Conservation (phyloP, 2,888 invertebrate species). For the Lepidochitona cinerea region DNA sequence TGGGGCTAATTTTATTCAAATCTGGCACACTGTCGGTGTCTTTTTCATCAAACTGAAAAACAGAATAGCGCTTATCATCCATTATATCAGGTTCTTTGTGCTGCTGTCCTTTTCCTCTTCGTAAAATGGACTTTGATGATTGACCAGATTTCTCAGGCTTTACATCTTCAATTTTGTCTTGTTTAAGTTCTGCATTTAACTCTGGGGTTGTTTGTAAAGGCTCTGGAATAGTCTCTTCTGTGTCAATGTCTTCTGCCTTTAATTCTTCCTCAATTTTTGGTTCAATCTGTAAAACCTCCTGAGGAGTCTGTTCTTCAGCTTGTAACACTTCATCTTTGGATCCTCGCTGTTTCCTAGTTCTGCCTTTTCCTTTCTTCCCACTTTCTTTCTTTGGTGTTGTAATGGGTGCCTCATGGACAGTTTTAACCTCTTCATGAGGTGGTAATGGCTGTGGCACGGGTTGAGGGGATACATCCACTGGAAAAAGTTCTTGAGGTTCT, state of each 20-base stretch:
- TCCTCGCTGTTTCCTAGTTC: background rate
- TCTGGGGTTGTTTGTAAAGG: background rate
- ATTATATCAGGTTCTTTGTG: conserved; percentile 13
- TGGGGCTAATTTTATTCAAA: background rate
- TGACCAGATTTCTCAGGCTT: conserved; percentile 19
- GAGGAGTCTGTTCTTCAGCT: background rate
- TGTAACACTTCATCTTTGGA: background rate
- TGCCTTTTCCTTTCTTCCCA: background rate
- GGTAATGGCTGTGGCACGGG: background rate
- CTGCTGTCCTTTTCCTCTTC: conserved; percentile 23
- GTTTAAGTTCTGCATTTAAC: background rate
- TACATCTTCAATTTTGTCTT: background rate
- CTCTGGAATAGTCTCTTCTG: background rate
- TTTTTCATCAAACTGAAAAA: conserved; percentile 1
- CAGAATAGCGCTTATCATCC: background rate
- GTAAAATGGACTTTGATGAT: conserved; percentile 16
- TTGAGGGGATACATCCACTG: background rate
- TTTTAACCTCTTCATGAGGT: background rate
- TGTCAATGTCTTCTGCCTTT: background rate
- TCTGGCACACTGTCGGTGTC: background rate
- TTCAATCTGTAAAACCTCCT: background rate
- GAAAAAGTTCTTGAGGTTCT: background rate
- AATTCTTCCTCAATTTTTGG: background rate
- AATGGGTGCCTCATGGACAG: background rate
- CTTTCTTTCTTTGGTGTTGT: background rate